These are phyloP conservation scores for Branchipolynoe longqiensis DNA, from an alignment of 2,888 invertebrate genomes.

Conservation along the genomic window DNA sequence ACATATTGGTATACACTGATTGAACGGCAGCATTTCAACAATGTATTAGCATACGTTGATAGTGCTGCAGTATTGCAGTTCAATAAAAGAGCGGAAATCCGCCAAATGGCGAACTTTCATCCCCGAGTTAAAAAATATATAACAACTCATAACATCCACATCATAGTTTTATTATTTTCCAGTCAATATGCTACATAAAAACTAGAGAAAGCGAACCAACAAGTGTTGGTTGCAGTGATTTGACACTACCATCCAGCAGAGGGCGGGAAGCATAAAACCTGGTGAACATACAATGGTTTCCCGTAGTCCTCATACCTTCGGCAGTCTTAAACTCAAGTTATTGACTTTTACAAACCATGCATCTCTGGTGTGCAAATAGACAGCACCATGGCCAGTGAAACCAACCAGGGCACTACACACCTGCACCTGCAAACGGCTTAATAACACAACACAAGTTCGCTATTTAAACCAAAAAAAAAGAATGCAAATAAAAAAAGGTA, in stretches of 20 bases:
- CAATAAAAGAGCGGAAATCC: too few species aligned
- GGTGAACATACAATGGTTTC: constrained; percentile 54
- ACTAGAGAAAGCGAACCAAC: constrained; percentile 58
- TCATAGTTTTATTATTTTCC: constrained; percentile 58
- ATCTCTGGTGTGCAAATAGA: constrained; percentile 8
- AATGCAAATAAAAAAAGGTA: neutral
- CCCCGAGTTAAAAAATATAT: too few species aligned
- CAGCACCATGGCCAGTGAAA: neutral
- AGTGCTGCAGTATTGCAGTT: too few species aligned
- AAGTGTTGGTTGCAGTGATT: constrained; percentile 55
- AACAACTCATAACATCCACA: constrained; percentile 47
- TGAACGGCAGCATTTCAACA: too few species aligned
- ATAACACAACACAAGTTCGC: constrained; percentile 46
- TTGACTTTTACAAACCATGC: constrained; percentile 48
- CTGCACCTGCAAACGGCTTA: constrained; percentile 42
- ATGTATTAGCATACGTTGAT: too few species aligned
- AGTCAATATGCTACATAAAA: constrained; percentile 62
- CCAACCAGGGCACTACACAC: neutral
- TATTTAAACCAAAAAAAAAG: constrained; percentile 7
- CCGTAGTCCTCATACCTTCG: constrained; percentile 41
- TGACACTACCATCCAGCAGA: constrained; percentile 53
- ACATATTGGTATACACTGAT: too few species aligned
- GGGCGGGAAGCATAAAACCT: constrained; percentile 54
- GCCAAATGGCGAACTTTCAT: too few species aligned
- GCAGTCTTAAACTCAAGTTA: constrained; percentile 3